These are phyloP conservation scores for Pelodiscus sinensis DNA, from an alignment of 2,113 vertebrate genomes.

Conservation along the genomic window DNA sequence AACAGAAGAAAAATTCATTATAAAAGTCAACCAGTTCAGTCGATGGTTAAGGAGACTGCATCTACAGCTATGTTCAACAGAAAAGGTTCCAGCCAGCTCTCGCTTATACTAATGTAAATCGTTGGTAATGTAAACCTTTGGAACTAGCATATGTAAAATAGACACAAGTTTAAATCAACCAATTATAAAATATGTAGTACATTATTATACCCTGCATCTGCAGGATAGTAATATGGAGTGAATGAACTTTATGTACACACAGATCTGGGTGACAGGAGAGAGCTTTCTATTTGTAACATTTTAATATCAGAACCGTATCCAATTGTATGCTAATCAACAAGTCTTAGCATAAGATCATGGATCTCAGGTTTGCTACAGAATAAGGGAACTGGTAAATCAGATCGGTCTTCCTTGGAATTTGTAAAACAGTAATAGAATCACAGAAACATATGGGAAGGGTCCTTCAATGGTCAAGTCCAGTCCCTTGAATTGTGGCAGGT, in stretches of 20 bases:
- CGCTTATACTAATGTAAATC: background rate
- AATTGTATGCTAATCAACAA: background rate
- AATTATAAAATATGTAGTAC: no score
- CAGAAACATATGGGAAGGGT: no score
- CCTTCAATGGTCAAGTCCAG: no score
- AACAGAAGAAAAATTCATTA: constrained; percentile 36
- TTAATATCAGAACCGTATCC: background rate
- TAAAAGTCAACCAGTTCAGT: background rate
- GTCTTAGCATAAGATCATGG: background rate
- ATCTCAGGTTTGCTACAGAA: background rate
- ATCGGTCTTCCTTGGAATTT: background rate
- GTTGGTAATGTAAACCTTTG: background rate
- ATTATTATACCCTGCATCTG: no score
- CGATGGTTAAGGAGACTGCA: background rate
- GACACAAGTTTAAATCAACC: no score
- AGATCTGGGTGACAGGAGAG: no score
- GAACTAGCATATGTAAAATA: no score
- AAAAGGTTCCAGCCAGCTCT: background rate
- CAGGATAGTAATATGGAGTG: no score
- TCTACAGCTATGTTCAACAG: background rate
- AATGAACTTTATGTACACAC: no score
- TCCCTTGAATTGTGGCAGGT: no score
- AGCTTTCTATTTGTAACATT: background rate
- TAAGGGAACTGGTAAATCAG: background rate
- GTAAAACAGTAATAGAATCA: background rate